Evolutionary conservation across 2,888 invertebrate genomes (phyloP).

Genomic region (Plebejus argus): DNA sequence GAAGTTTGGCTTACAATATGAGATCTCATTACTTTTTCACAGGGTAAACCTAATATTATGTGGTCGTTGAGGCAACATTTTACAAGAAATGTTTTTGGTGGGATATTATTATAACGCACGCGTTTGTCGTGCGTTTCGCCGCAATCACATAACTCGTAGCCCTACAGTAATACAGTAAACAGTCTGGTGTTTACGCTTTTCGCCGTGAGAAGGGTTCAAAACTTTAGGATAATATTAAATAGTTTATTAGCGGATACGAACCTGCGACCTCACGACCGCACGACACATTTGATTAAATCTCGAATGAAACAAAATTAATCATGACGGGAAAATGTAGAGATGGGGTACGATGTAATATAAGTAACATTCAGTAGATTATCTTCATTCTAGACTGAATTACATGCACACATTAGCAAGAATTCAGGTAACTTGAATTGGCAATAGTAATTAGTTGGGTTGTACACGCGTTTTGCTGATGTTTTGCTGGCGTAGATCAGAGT

Average conservation of each 20-base stretch:
- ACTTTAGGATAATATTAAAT: slow-evolving; percentile 12
- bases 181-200: slow-evolving; percentile 1
- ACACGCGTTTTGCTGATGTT: no score
- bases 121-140: background rate
- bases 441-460: no score
- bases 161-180: background rate
- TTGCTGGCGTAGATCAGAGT: no score
- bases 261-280: background rate
- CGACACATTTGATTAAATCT: slow-evolving; percentile 9
- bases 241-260: slow-evolving; percentile 2
- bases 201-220: slow-evolving; percentile 15
- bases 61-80: no score
- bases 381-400: background rate
- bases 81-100: no score
- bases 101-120: background rate
- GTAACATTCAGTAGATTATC: background rate
- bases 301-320: background rate
- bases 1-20: no score
- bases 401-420: no score
- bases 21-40: no score
- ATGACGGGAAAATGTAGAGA: background rate
- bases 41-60: no score
- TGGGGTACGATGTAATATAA: background rate
- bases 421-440: no score
- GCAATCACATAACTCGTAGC: background rate